Percentiles rank a stretch among this genome's conserved stretches.
phyloP scores from a whole-genome alignment of 2,113 vertebrate genomes.

The Procavia capensis region DNA sequence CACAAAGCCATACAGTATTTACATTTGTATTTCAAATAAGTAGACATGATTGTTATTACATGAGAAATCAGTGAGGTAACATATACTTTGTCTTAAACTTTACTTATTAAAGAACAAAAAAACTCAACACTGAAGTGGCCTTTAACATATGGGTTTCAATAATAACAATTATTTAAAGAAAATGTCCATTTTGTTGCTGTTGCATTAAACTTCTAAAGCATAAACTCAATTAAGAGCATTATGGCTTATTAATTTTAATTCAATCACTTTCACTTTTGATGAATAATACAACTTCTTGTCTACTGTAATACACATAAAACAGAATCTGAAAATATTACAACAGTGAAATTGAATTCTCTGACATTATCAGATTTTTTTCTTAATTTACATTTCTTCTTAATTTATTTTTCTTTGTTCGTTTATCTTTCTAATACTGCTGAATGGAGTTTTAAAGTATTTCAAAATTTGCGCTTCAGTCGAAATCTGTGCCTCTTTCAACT shows the following conservation, averaged over 20 bases:
- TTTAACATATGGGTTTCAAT: slow-evolving; percentile 34
- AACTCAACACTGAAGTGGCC: slow-evolving; percentile 55
- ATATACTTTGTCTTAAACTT: slow-evolving; percentile 56
- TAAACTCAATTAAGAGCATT: slow-evolving; percentile 70
- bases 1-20: not conserved
- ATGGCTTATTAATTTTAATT: slow-evolving; percentile 81
- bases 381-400: slow-evolving; percentile 56
- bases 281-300: slow-evolving; percentile 76
- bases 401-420: slow-evolving; percentile 54
- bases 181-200: slow-evolving; percentile 55
- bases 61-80: slow-evolving; percentile 72
- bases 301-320: slow-evolving; percentile 77
- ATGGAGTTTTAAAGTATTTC: slow-evolving; percentile 41
- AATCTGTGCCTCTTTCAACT: slow-evolving; percentile 25
- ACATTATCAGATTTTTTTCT: slow-evolving; percentile 60
- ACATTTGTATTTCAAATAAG: not conserved
- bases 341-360: slow-evolving; percentile 69
- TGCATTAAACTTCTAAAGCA: slow-evolving; percentile 65
- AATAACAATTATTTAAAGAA: slow-evolving; percentile 49
- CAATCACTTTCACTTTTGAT: slow-evolving; percentile 75
- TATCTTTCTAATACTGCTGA: slow-evolving; percentile 34
- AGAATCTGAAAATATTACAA: slow-evolving; percentile 75
- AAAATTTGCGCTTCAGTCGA: slow-evolving; percentile 38
- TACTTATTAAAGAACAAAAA: slow-evolving; percentile 19
- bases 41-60: not conserved